Percentiles rank a stretch among this genome's conserved stretches.
Conservation (phyloP, 1,140 invertebrate species). For the Pygmarrhopalites habei region DNA sequence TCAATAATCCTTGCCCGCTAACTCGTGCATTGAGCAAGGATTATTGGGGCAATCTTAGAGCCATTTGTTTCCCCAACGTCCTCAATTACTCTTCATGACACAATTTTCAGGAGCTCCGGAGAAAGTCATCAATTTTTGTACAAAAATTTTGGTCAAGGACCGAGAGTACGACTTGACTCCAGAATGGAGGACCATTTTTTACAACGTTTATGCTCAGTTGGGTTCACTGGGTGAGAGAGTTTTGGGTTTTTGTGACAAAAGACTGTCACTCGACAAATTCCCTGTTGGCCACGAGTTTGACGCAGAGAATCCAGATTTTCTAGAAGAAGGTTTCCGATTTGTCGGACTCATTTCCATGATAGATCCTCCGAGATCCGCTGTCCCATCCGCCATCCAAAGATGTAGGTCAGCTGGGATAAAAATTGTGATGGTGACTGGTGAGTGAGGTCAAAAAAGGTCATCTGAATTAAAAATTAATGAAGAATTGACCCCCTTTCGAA, state of each 20-base stretch:
- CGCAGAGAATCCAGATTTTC: constrained; percentile 44
- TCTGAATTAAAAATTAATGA: too few relatives aligned
- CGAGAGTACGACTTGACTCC: constrained; percentile 7
- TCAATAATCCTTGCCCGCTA: too few relatives aligned
- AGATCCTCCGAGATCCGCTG: constrained; percentile 42
- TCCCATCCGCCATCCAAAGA: constrained; percentile 42
- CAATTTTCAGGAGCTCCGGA: constrained; percentile 26
- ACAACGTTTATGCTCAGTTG: constrained; percentile 6
- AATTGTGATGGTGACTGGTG: constrained; percentile 61
- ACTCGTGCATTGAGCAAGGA: too few relatives aligned
- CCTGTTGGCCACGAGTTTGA: constrained; percentile 43
- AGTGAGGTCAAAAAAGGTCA: too few relatives aligned
- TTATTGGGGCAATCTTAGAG: too few relatives aligned
- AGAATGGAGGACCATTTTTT: constrained; percentile 3
- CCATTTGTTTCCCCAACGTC: too few relatives aligned
- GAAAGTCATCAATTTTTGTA: constrained; percentile 14
- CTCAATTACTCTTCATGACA: too few relatives aligned
- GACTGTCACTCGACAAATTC: constrained; percentile 44
- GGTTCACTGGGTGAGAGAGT: constrained; percentile 18
- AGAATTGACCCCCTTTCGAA: too few relatives aligned
- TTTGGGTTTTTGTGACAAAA: constrained; percentile 51
- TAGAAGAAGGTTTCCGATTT: constrained; percentile 44
- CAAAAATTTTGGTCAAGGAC: constrained; percentile 10
- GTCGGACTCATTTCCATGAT: constrained; percentile 47
- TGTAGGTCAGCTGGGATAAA: constrained; percentile 42